These are phyloP conservation scores for Cyclophora punctaria DNA, from an alignment of 2,888 invertebrate genomes.

Conservation along the genomic window DNA sequence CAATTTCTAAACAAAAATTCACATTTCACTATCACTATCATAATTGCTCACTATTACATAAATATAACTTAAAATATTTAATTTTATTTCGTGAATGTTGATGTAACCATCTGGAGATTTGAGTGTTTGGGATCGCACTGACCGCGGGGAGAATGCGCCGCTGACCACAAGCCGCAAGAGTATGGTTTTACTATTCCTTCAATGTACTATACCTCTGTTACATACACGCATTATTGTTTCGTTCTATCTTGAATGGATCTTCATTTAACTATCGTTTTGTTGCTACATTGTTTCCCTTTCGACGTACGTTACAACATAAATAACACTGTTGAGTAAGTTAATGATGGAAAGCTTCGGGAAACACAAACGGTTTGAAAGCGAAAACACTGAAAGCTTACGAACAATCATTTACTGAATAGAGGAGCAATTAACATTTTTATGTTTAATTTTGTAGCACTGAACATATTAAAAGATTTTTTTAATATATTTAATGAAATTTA, in stretches of 20 bases:
- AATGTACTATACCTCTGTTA: slow-evolving; percentile 35
- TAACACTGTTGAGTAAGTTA: neutral
- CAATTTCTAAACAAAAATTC: neutral
- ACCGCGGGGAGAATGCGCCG: slow-evolving; percentile 49
- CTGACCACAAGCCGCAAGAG: slow-evolving; percentile 50
- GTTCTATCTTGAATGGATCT: slow-evolving; percentile 51
- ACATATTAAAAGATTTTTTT: neutral
- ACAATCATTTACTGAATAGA: too few species aligned
- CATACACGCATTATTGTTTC: slow-evolving; percentile 60
- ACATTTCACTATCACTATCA: slow-evolving; percentile 1
- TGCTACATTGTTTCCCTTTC: slow-evolving; percentile 17
- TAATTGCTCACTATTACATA: neutral
- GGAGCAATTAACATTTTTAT: too few species aligned
- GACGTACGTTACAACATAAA: slow-evolving; percentile 3
- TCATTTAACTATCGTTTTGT: slow-evolving; percentile 26
- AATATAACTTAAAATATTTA: neutral
- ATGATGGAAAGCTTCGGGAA: too few species aligned
- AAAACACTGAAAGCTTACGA: too few species aligned
- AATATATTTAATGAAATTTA: neutral
- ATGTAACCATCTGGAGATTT: slow-evolving; percentile 27
- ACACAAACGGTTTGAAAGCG: too few species aligned
- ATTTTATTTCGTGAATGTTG: neutral
- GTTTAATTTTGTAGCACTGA: too few species aligned
- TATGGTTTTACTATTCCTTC: slow-evolving; percentile 11
- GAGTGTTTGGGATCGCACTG: slow-evolving; percentile 39